Evolutionary conservation across 1,140 invertebrate species (phyloP), one percentile per base, ranked within the genome.

Genomic region (Bombyx mori): DNA sequence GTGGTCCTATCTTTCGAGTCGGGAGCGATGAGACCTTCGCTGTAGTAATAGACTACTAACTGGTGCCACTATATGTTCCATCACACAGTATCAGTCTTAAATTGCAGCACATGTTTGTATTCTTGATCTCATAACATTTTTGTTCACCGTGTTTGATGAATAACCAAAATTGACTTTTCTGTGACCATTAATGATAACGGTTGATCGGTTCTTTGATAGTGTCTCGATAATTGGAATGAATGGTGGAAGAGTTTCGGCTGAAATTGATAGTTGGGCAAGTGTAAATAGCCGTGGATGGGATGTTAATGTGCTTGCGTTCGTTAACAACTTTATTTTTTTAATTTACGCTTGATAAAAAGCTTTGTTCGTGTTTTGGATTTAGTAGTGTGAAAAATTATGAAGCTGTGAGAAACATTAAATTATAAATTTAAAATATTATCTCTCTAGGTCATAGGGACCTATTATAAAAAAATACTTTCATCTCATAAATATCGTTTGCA

Each of bases 141-240:
- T 35, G 26, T 35, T 35, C 26, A 35, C 26, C 26, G 26, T 35
- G 4, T 35, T 35, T 35, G 26, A 35, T 35, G 26, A 35, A 35
- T 35, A 35, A 5, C 26, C 4, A 5, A 35, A 35, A 35, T 3
- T 67, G 64, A 79, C 67, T 65, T 63, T 72, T 67, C 76, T 79
- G 79, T 76, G 72, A 78, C 79, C 75, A 68, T 73, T 73, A 73
- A 79, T 71, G 77, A 75, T 75, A 76, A 75, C 64, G 65, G 57
- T 61, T 62, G 64, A 68, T 71, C 67, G 60, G 12, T 44, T 42
- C 57, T 47, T 18, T 60, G 72, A 78, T 75, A 71, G 59, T 22
- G 53, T 56, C 54, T 62, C 66, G 63, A 75, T 83, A 83, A 79
- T 81, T 79, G 74, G 70, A 81, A 79, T 77, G 63, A 75, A 81